Evolutionary conservation across 2,797 vertebrate species (phyloP).

Genomic region (Amniataba percoides): DNA sequence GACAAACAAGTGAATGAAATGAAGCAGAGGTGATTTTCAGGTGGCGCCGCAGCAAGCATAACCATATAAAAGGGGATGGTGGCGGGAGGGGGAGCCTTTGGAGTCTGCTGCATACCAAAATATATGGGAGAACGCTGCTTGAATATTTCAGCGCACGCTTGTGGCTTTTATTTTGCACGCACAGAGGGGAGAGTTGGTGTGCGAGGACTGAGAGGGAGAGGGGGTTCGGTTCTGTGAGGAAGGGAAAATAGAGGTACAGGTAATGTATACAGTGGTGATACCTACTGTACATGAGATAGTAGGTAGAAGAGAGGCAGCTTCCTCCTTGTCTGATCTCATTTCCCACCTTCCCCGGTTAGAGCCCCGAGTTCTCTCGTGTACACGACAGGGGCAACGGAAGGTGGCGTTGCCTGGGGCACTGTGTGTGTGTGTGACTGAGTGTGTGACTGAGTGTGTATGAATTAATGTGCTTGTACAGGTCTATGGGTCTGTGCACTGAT

Average conservation of each 20-base stretch:
- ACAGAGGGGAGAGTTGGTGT: slow-evolving; percentile 18
- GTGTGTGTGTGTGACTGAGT: not conserved
- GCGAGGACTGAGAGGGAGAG: slow-evolving; percentile 1
- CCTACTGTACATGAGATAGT: slow-evolving; percentile 3
- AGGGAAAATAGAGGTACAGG: slow-evolving; percentile 13
- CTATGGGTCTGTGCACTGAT: not conserved
- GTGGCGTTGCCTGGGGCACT: slow-evolving; percentile 19
- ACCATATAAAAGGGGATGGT: slow-evolving; percentile 23
- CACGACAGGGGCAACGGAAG: slow-evolving; percentile 24
- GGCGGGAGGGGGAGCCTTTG: slow-evolving; percentile 23
- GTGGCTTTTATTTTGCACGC: slow-evolving; percentile 51
- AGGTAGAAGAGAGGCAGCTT: not conserved
- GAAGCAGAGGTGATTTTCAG: slow-evolving; percentile 74
- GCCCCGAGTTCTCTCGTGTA: slow-evolving; percentile 17
- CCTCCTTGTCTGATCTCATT: slow-evolving; percentile 25
- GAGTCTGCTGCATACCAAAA: slow-evolving; percentile 61
- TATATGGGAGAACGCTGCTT: slow-evolving; percentile 31
- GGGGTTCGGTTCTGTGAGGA: slow-evolving; percentile 2
- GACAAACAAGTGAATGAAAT: slow-evolving; percentile 69
- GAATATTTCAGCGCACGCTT: slow-evolving; percentile 58
- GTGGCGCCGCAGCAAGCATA: slow-evolving; percentile 49
- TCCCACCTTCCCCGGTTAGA: slow-evolving; percentile 16
- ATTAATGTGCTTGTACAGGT: slow-evolving; percentile 15
- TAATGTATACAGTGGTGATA: slow-evolving; percentile 13
- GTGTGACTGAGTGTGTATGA: not conserved